Base-by-base conservation (phyloP, 2,113 vertebrate genomes). In the Ramphastos sulfuratus region DNA sequence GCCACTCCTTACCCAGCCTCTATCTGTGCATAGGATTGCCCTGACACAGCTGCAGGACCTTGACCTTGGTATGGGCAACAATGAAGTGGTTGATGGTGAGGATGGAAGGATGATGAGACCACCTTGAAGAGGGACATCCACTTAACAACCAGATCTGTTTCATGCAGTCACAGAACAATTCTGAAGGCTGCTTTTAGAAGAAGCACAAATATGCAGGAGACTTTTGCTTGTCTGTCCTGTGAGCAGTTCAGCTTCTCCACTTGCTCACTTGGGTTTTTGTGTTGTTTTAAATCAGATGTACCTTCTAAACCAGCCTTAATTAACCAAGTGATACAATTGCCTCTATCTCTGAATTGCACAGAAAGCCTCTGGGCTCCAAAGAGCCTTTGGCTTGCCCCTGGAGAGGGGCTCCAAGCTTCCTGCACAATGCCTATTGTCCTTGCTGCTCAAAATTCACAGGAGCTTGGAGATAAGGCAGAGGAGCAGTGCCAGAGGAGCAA, bases 261-360 rank as follows among this genome's bases (percentile, higher is more conserved):
- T 4, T 10, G 6, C 50, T 64, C 35, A 30, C 23, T 10, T 69
- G n/a, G 30, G n/a, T 44, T 70, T 24, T 25, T 18, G 25, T n/a
- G 28, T 12, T 23, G 28, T 80, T 76, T 60, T 31, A 28, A 87
- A 76, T 44, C 3, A 1, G 52, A 87, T 85, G 80, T 88, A 83
- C 85, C 56, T 85, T 83, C 76, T 56, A 37, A 91, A 93, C 64
- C 28, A 33, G 75, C 69, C 69, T 85, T 88, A 85, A 86, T 93
- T 95, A 94, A 80, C 65, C 71, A 93, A 83, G 6, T 28, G 28
- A 64, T 85, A 55, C 2, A 19, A 91, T 52, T 83, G 50, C 73
- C 31, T 74, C 85, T 90, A 90, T 93, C 69, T 8, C 52, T 18
- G 56, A 87, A 64, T 14, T 87, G 31, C 90, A 91, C 65, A 66